Evolutionary conservation across 2,113 vertebrate genomes (phyloP).

Genomic region (Pantherophis guttatus): DNA sequence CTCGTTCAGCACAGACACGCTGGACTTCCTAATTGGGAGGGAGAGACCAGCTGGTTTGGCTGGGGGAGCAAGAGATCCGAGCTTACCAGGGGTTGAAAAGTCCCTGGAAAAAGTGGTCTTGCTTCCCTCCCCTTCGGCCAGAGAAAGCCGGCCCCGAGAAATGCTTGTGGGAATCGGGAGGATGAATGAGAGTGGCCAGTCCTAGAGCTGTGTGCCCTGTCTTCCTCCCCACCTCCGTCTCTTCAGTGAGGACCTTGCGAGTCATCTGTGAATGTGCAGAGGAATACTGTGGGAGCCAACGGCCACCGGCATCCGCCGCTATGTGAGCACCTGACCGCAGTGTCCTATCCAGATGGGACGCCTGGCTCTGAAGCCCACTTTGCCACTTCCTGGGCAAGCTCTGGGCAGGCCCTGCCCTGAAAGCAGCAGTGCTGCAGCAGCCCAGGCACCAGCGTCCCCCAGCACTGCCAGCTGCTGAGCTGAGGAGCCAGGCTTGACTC

Average conservation of each 20-base stretch:
- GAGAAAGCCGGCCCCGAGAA: background rate
- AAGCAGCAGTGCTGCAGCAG: background rate
- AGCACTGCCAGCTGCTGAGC: background rate
- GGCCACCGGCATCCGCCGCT: constrained; percentile 64
- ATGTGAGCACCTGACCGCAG: constrained; percentile 74
- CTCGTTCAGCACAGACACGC: background rate
- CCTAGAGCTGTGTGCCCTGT: background rate
- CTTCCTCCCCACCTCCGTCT: rapidly evolving
- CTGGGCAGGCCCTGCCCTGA: background rate
- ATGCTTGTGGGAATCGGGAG: background rate
- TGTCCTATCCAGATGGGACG: rapidly evolving
- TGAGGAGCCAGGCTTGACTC: background rate
- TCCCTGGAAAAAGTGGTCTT: background rate
- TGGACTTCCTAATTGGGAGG: background rate
- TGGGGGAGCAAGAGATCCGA: background rate
- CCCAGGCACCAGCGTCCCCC: background rate
- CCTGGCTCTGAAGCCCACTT: background rate
- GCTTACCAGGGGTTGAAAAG: background rate
- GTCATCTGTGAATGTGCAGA: constrained; percentile 89
- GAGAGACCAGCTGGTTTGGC: background rate
- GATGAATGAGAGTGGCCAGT: background rate
- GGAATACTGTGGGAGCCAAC: constrained; percentile 73
- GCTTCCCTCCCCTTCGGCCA: background rate
- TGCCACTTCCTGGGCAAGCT: background rate
- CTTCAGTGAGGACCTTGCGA: constrained; percentile 81